Evolutionary conservation across 1,140 invertebrate species (phyloP), one percentile per base, ranked within the genome.

Genomic region (Anagrus nilaparvatae): DNA sequence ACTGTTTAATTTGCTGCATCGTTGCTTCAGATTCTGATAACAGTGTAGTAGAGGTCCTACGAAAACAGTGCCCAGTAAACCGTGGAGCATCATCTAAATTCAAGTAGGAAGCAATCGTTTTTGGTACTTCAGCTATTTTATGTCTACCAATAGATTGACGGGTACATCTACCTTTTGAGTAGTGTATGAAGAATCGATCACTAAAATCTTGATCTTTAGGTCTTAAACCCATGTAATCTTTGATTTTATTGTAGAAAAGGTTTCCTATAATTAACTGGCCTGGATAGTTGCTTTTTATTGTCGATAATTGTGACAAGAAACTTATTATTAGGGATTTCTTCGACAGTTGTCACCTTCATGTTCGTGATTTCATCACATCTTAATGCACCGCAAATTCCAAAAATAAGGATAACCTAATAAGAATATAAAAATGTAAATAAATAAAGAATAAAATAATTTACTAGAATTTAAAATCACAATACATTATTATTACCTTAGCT

Each of bases 1-100:
- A 12, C 23, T 44, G 34, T 14, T 32, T 44, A 10, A 43, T 20
- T 16, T 29, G 35, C 14, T 43, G 25, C 28, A 44, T 27, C 3
- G 16, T 40, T 33, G 37, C 54, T 0, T 35, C 35, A 31, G 42
- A 36, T 10, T 44, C 13, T 3, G 44, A 43, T 16, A 43, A 16
- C 14, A 54, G 27, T 3, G 43, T 44, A 31, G 43, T 44, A 25
- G 48, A 50, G 2, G 50, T 44, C 13, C 45, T 14, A 21, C 45
- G 20, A 17, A 50, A 54, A 24, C 40, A 49, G 28, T 54, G 46
- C 19, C 46, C 49, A 9, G 47, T 49, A 33, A 47, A 54, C 14
- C 21, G n/a, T 20, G 45, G 19, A 18, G 42, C 8, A 36, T 54
- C 27, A 13, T 44, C 30, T 17, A 54, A 20, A 33, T 24, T 24